A percentile compares a stretch with the other conserved stretches of the same genome.
These are phyloP conservation scores for Cololabis saira DNA, from an alignment of 2,113 vertebrate genomes.

Conservation along the genomic window DNA sequence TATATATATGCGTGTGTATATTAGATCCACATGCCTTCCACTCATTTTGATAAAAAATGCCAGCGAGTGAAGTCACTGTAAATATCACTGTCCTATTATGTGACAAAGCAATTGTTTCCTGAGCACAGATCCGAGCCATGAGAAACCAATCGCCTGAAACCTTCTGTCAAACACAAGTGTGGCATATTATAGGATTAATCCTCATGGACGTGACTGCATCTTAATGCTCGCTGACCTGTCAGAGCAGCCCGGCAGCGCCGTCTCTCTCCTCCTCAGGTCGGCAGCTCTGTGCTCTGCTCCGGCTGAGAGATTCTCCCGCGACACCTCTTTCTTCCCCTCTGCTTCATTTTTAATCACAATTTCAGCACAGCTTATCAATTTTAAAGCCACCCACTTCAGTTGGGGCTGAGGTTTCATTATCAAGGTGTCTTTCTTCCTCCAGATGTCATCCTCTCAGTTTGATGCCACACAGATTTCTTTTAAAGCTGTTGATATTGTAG, in stretches of 20 bases:
- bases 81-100: conserved; percentile 44
- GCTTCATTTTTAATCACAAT: too few species aligned
- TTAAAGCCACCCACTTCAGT: too few species aligned
- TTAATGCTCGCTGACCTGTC: conserved; percentile 75
- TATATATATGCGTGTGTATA: too few species aligned
- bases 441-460: neutral
- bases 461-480: neutral
- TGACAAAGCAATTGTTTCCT: conserved; percentile 39
- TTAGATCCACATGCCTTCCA: too few species aligned
- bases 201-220: conserved; percentile 53
- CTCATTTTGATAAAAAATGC: neutral
- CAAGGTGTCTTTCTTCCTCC: neutral
- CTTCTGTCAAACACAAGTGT: conserved; percentile 65
- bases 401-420: neutral
- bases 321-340: too few species aligned
- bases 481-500: too few species aligned
- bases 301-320: too few species aligned
- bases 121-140: conserved; percentile 41
- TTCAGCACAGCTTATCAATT: too few species aligned
- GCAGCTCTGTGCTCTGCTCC: neutral
- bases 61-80: neutral
- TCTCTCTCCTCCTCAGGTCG: conserved; percentile 4
- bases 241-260: conserved; percentile 53
- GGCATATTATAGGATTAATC: conserved; percentile 70
- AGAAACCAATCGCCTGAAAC: conserved; percentile 65